Evolutionary conservation across 2,888 invertebrate species (phyloP).

Genomic region (Macrophya alboannulata): DNA sequence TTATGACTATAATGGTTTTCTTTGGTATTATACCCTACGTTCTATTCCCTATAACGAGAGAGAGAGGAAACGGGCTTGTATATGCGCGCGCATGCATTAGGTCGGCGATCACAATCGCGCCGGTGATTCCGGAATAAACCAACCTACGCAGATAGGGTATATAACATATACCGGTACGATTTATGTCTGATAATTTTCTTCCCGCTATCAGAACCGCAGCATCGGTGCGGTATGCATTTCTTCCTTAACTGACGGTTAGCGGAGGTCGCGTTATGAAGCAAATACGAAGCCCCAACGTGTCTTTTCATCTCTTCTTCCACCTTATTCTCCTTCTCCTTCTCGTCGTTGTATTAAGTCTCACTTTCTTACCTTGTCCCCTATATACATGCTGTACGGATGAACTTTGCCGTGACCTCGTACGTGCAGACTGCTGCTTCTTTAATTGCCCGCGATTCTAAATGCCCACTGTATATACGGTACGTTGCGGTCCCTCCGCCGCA

Average conservation of each 20-base stretch:
- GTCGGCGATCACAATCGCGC: slow-evolving; percentile 39
- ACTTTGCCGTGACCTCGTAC: slow-evolving; percentile 9
- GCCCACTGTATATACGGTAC: too few species aligned
- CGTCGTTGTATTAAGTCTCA: too few species aligned
- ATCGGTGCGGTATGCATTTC: slow-evolving; percentile 65
- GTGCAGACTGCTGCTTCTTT: background rate
- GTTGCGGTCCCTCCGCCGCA: too few species aligned
- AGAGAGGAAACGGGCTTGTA: slow-evolving; percentile 17
- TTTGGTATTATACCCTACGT: background rate
- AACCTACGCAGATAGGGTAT: slow-evolving; percentile 11
- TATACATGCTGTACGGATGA: background rate
- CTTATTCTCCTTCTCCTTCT: background rate
- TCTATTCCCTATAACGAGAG: too few species aligned
- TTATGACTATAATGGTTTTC: background rate
- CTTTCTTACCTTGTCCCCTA: too few species aligned
- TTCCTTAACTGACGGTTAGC: slow-evolving; percentile 36
- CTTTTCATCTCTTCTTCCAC: background rate
- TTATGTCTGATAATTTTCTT: slow-evolving; percentile 49
- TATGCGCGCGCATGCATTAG: background rate
- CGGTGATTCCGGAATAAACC: slow-evolving; percentile 43
- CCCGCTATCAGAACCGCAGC: slow-evolving; percentile 63
- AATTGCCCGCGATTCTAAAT: slow-evolving; percentile 29
- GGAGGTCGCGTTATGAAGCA: background rate
- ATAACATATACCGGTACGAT: slow-evolving; percentile 40
- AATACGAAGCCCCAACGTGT: background rate